Base-by-base conservation (phyloP, 2,888 invertebrate genomes). In the Heterodera filipjevi region DNA sequence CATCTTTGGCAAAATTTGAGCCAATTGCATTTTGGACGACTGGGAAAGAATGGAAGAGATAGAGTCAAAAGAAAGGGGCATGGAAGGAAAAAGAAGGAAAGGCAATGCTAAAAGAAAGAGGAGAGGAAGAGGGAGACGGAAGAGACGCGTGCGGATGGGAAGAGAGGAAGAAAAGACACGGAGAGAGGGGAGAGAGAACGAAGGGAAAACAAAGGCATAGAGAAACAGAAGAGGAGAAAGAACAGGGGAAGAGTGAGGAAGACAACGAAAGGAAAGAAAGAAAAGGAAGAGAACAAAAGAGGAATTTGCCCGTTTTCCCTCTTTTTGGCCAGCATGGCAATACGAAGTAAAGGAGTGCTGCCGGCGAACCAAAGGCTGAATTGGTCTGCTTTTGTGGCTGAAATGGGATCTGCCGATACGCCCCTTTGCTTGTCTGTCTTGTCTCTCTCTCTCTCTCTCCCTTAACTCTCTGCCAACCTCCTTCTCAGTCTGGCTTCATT, bases 11-110 rank as follows among this genome's bases (percentile, higher is more conserved):
- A 59, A 75, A 74, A 75, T 75, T 75, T n/a, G 33, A 75, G 75
- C 49, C 75, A 75, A 75, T 75, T 75, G 75, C 66, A 53, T 75
- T 75, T 75, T 66, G 75, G 66, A 75, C 66, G 35, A 32, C 44
- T 64, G 66, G 59, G 39, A 22, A 59, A 30, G 33, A 46, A 10
- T n/a, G 32, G 16, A 44, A 30, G 59, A 64, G 75, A 35, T 12
- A 44, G 30, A 16, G 10, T 6, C 14, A 39, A 19, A 19, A 39
- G 72, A 14, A 35, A 10, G 19, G 30, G 14, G 1, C 6, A 71
- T 30, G 44, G 8, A 3, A 16, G 39, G 44, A 22, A 44, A 35
- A 8, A 19, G n/a, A 5, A 22, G n/a, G 44, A 49, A 22, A n/a
- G 64, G 35, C 46, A 46, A 73, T 12, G 73, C 22, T 6, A n/a